Evolutionary conservation across 1,140 invertebrate species (phyloP).

Genomic region (Alviniconcha marisindica): DNA sequence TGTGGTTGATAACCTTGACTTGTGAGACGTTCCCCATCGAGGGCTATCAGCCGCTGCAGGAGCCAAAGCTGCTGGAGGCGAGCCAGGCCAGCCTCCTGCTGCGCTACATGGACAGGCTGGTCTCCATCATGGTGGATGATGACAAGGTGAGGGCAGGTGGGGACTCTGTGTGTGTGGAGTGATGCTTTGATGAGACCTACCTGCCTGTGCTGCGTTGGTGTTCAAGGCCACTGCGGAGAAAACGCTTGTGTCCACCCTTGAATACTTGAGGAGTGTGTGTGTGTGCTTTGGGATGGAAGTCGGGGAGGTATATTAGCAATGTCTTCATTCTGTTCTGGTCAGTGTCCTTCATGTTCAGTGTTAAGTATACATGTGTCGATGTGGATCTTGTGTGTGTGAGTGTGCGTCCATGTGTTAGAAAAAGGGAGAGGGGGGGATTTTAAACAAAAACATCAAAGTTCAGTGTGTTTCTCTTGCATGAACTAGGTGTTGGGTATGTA

Average conservation of each 20-base stretch:
- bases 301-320: not conserved
- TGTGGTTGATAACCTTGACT: not conserved
- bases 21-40: constrained; percentile 81
- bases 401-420: not conserved
- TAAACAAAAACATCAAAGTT: too few species aligned
- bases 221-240: too few species aligned
- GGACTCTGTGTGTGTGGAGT: too few species aligned
- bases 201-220: too few species aligned
- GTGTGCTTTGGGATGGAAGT: not conserved
- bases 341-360: not conserved
- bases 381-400: not conserved
- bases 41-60: constrained; percentile 83
- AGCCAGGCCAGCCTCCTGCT: constrained; percentile 79
- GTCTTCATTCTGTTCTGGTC: not conserved
- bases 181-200: too few species aligned
- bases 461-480: too few species aligned
- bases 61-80: constrained; percentile 78
- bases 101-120: constrained; percentile 79
- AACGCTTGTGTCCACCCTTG: too few species aligned
- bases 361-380: not conserved
- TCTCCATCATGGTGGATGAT: constrained; percentile 74
- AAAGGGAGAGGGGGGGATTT: too few species aligned
- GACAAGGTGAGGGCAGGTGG: constrained; percentile 58
- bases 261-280: too few species aligned
- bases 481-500: too few species aligned